Percentiles rank a stretch among this genome's conserved stretches.
phyloP scores from a whole-genome alignment of 2,797 vertebrate species.

The Lepilemur ruficaudatus region DNA sequence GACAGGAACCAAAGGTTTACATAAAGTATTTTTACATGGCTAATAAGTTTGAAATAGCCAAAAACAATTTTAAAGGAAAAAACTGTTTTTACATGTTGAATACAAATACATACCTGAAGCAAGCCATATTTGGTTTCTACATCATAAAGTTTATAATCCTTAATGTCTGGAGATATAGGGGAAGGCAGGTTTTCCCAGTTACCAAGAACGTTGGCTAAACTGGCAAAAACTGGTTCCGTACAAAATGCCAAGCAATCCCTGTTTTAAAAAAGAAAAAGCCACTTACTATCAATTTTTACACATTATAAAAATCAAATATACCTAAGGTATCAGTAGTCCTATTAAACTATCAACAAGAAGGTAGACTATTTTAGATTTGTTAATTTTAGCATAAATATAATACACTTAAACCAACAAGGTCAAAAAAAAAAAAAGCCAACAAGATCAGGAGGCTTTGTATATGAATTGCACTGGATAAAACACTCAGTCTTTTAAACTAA shows the following conservation, averaged over 20 bases:
- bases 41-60: slow-evolving; percentile 15
- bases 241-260: slow-evolving; percentile 99
- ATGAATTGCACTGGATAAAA: not conserved
- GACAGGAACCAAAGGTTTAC: slow-evolving; percentile 17
- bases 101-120: slow-evolving; percentile 90
- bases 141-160: slow-evolving; percentile 97
- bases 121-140: slow-evolving; percentile 98
- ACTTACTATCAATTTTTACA: slow-evolving; percentile 7
- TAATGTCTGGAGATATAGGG: slow-evolving; percentile 94
- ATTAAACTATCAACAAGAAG: slow-evolving; percentile 3
- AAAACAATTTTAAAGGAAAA: slow-evolving; percentile 28
- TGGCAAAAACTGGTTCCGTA: slow-evolving; percentile 98
- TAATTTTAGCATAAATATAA: slow-evolving; percentile 5
- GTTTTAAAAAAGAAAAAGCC: slow-evolving; percentile 65
- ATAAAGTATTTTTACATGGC: not conserved
- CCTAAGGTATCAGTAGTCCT: not conserved
- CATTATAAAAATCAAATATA: slow-evolving; percentile 37
- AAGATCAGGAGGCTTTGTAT: not conserved
- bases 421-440: not conserved
- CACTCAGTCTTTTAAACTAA: not conserved
- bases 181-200: slow-evolving; percentile 97
- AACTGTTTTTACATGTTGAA: not conserved
- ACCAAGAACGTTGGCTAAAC: slow-evolving; percentile 96
- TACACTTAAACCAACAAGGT: not conserved
- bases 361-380: not conserved